These are phyloP conservation scores for Emys orbicularis DNA, from an alignment of 2,797 vertebrate genomes.

Conservation along the genomic window DNA sequence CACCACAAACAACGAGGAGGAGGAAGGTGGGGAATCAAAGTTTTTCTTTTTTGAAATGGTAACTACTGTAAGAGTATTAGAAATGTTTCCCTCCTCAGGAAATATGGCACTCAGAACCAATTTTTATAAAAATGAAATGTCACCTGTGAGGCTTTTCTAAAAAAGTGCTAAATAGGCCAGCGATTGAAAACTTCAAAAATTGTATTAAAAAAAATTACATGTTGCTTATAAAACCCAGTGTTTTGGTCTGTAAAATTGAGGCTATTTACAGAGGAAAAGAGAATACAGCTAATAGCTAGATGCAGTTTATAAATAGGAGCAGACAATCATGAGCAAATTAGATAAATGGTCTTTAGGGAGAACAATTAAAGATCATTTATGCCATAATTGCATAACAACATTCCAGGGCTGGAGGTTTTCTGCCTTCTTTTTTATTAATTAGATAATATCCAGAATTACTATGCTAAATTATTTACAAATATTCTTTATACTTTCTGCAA, in stretches of 20 bases:
- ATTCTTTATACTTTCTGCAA: not conserved
- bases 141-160: not conserved
- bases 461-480: conserved; percentile 8
- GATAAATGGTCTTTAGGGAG: conserved; percentile 35
- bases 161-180: not conserved
- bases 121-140: conserved; percentile 5
- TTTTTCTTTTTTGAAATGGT: conserved; percentile 31
- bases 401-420: not conserved
- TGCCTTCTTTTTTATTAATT: conserved; percentile 8
- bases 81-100: not conserved
- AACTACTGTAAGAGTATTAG: conserved; percentile 1
- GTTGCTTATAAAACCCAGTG: not conserved
- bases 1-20: accelerated
- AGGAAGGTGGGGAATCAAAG: not conserved
- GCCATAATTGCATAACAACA: conserved; percentile 4
- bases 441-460: not conserved
- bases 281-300: not conserved
- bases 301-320: conserved; percentile 43
- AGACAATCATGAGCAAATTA: conserved; percentile 47
- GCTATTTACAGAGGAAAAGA: not conserved
- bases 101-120: conserved; percentile 2
- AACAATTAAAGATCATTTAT: conserved; percentile 24
- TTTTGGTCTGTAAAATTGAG: not conserved
- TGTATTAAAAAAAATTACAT: not conserved
- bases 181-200: not conserved